Percentiles rank a stretch among this genome's conserved stretches.
Evolutionary conservation across 1,140 invertebrate genomes (phyloP).

Genomic region (Mizuhopecten yessoensis): DNA sequence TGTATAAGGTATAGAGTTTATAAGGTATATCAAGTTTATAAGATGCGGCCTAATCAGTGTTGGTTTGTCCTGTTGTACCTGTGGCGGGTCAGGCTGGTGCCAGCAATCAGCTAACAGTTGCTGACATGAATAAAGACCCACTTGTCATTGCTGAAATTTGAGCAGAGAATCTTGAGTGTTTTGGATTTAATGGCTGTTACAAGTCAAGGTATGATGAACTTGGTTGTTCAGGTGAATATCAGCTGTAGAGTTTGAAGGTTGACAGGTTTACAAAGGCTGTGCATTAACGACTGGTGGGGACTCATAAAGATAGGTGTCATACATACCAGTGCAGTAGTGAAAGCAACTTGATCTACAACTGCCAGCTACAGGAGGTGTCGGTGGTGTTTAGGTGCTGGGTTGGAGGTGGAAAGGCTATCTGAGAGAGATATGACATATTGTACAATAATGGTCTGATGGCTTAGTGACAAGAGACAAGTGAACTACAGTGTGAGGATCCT

Average conservation of each 20-base stretch:
- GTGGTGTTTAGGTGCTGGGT: neutral
- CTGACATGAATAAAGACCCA: conserved; percentile 4
- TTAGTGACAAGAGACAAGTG: too few relatives aligned
- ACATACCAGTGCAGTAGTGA: neutral
- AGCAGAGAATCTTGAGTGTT: conserved; percentile 5
- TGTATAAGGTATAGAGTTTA: too few relatives aligned
- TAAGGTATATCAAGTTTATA: too few relatives aligned
- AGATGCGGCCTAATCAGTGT: neutral
- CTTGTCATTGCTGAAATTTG: conserved; percentile 5
- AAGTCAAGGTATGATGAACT: conserved; percentile 38
- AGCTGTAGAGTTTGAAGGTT: neutral
- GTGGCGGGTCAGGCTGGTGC: neutral
- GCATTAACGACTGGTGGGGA: neutral
- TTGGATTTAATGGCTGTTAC: conserved; percentile 25
- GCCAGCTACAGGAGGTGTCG: too few relatives aligned
- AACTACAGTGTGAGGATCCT: too few relatives aligned
- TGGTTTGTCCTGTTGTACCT: too few relatives aligned
- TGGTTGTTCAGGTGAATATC: conserved; percentile 9
- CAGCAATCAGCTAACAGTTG: neutral
- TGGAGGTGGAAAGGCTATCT: conserved; percentile 25
- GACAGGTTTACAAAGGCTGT: conserved; percentile 17
- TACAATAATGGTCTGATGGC: neutral
- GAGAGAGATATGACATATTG: too few relatives aligned
- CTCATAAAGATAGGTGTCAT: conserved; percentile 6
- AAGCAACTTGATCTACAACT: neutral